A percentile compares a stretch with the other conserved stretches of the same genome.
Conservation (phyloP, 2,113 vertebrate species). For the Casuarius casuarius region DNA sequence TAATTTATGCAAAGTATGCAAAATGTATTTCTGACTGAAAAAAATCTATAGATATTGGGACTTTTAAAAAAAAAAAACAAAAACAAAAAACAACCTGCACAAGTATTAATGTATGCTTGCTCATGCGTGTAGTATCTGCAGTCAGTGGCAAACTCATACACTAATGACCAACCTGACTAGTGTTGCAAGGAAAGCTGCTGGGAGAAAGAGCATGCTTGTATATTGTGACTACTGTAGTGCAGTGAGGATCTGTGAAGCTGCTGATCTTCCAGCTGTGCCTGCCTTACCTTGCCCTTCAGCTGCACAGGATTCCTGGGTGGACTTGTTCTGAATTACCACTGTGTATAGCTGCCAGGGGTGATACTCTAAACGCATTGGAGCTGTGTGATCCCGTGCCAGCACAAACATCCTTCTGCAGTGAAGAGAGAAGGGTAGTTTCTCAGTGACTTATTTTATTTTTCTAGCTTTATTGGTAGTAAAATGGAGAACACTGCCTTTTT, state of each 20-base stretch:
- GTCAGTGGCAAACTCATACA: background rate
- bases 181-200: background rate
- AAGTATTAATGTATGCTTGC: background rate
- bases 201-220: background rate
- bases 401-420: background rate
- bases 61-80: background rate
- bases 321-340: background rate
- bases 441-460: background rate
- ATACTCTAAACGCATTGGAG: background rate
- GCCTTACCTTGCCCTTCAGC: background rate
- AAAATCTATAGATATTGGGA: background rate
- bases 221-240: background rate
- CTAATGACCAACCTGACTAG: background rate
- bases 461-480: background rate
- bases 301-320: background rate
- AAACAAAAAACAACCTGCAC: background rate
- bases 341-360: background rate
- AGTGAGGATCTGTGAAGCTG: background rate
- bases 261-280: background rate
- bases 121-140: background rate
- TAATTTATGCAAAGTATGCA: slow-evolving; percentile 14
- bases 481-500: background rate
- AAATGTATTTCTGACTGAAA: background rate
- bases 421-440: background rate
- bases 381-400: background rate